Conservation (phyloP, 2,797 vertebrate species). For the Rhinella marina region DNA sequence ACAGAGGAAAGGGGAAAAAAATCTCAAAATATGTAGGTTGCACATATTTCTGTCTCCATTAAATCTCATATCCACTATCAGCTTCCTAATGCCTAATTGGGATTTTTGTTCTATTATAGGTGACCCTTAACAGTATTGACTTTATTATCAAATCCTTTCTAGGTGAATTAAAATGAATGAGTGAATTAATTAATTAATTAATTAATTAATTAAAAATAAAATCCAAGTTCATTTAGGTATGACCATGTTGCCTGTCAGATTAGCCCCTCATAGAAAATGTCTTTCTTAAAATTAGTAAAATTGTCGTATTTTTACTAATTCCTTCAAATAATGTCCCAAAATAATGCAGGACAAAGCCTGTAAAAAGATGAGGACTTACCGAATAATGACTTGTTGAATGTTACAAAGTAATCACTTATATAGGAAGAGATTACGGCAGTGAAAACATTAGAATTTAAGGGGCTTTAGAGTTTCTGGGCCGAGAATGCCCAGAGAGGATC, state of each 20-base stretch:
- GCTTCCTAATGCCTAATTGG: no score
- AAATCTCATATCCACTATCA: no score
- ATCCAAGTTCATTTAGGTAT: background rate
- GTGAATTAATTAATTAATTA: background rate
- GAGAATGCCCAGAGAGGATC: constrained; percentile 73
- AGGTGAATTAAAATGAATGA: background rate
- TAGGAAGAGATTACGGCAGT: constrained; percentile 65
- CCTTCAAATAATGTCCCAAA: constrained; percentile 19
- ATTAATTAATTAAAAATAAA: background rate
- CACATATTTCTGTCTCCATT: no score
- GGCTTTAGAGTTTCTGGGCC: constrained; percentile 70
- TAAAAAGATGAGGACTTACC: constrained; percentile 22
- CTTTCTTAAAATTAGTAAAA: background rate
- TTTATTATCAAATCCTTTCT: background rate
- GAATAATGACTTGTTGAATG: constrained; percentile 51
- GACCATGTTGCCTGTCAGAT: background rate
- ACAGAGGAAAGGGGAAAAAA: no score
- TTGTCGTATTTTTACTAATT: constrained; percentile 48
- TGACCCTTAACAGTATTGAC: no score
- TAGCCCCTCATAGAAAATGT: background rate
- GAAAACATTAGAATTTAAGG: constrained; percentile 69
- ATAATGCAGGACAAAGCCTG: constrained; percentile 9
- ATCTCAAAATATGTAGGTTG: no score
- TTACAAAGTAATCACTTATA: constrained; percentile 68
- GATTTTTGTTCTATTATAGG: no score